Evolutionary conservation across 1,140 invertebrate species (phyloP).

Genomic region (Drosophila grimshawi): DNA sequence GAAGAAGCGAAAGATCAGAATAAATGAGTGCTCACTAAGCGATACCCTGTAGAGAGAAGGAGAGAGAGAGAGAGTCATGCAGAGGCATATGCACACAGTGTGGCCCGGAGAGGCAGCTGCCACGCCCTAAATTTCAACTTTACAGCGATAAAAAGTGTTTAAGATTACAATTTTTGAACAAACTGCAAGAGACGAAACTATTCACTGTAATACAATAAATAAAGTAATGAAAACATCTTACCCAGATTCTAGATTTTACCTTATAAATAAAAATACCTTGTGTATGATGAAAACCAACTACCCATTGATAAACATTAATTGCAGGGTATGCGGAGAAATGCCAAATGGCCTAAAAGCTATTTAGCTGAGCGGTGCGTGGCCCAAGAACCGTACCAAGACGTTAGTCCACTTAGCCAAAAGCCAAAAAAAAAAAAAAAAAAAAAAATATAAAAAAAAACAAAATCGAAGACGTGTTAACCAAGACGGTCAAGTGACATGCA

Average conservation of each 20-base stretch:
- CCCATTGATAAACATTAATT: neutral
- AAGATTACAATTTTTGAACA: too few species aligned
- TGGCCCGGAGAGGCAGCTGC: too few species aligned
- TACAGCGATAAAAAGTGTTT: too few species aligned
- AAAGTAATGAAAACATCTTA: too few species aligned
- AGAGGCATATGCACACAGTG: too few species aligned
- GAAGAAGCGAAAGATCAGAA: constrained; percentile 14
- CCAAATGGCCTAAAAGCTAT: constrained; percentile 59
- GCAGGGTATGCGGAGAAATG: constrained; percentile 26
- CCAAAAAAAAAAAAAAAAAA: constrained; percentile 5
- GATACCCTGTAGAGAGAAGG: constrained; percentile 11
- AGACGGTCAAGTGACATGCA: constrained; percentile 79
- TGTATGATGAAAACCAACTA: neutral
- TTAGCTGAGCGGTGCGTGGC: constrained; percentile 48
- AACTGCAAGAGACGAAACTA: too few species aligned
- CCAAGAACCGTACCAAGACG: constrained; percentile 50
- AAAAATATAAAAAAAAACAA: constrained; percentile 8
- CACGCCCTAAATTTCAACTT: too few species aligned
- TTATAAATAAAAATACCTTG: too few species aligned
- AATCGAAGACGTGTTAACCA: constrained; percentile 56
- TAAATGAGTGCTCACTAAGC: neutral
- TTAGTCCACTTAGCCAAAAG: constrained; percentile 7
- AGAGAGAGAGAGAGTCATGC: too few species aligned
- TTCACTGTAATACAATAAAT: too few species aligned
- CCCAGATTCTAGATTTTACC: too few species aligned